Evolutionary conservation across 2,797 vertebrate species (phyloP).

Genomic region (Mormyrus proboscirostris): DNA sequence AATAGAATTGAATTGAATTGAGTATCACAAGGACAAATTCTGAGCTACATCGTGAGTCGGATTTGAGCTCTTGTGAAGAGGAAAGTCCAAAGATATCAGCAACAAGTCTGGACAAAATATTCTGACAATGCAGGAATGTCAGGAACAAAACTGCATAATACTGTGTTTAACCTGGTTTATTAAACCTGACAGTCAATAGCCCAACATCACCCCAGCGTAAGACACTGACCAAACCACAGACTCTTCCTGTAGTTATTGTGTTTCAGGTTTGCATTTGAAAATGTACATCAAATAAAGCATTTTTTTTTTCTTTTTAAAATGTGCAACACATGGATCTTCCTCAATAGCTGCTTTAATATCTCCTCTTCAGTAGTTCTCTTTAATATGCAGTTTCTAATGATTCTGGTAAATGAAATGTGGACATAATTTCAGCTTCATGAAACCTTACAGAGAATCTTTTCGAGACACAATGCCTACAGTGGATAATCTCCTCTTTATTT

Average conservation of each 20-base stretch:
- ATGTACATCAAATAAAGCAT: not conserved
- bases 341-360: not conserved
- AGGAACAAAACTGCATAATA: not conserved
- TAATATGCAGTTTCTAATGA: not conserved
- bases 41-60: not conserved
- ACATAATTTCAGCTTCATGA: not conserved
- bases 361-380: not conserved
- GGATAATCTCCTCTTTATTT: constrained; percentile 14
- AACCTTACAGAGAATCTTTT: not conserved
- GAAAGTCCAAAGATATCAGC: not conserved
- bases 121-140: not conserved
- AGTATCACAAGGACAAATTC: not conserved
- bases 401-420: not conserved
- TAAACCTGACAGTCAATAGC: not conserved
- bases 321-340: not conserved
- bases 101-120: not conserved
- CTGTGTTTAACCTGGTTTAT: not conserved
- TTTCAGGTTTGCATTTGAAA: not conserved
- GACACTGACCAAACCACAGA: not conserved
- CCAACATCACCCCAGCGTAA: not conserved
- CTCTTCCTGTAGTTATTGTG: not conserved
- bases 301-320: not conserved
- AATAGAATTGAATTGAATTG: not conserved
- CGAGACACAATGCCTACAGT: not conserved
- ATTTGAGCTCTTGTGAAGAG: not conserved